These are phyloP conservation scores for Platichthys flesus DNA, from an alignment of 2,113 vertebrate genomes.

Conservation along the genomic window DNA sequence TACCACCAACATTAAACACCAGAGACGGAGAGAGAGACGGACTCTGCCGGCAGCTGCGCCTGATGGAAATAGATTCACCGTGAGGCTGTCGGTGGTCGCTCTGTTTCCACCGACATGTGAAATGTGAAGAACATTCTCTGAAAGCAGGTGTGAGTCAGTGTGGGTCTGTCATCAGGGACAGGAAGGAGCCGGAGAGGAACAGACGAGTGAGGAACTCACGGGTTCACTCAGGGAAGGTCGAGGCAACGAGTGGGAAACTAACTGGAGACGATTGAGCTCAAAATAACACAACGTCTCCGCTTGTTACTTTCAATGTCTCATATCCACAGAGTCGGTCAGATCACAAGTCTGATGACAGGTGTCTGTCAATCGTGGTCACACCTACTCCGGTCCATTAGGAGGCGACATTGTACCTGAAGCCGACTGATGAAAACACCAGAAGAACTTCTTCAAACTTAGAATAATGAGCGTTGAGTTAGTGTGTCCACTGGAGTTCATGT, in stretches of 20 bases:
- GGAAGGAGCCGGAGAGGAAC: not conserved
- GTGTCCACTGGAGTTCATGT: too few relatives aligned
- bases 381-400: too few relatives aligned
- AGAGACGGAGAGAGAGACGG: not conserved
- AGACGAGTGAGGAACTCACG: not conserved
- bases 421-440: too few relatives aligned
- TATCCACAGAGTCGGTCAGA: too few relatives aligned
- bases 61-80: conserved; percentile 15
- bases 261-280: not conserved
- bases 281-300: not conserved
- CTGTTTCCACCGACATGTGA: not conserved
- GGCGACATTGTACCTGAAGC: too few relatives aligned
- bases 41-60: not conserved
- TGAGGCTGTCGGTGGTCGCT: not conserved
- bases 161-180: too few relatives aligned
- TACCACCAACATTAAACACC: conserved; percentile 48
- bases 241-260: not conserved
- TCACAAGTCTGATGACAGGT: too few relatives aligned
- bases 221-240: not conserved
- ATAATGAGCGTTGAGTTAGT: too few relatives aligned
- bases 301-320: too few relatives aligned
- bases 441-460: too few relatives aligned
- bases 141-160: not conserved
- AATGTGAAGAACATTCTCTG: not conserved
- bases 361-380: too few relatives aligned